Conservation (phyloP, 2,113 vertebrate genomes). For the Corythoichthys haematopterus region DNA sequence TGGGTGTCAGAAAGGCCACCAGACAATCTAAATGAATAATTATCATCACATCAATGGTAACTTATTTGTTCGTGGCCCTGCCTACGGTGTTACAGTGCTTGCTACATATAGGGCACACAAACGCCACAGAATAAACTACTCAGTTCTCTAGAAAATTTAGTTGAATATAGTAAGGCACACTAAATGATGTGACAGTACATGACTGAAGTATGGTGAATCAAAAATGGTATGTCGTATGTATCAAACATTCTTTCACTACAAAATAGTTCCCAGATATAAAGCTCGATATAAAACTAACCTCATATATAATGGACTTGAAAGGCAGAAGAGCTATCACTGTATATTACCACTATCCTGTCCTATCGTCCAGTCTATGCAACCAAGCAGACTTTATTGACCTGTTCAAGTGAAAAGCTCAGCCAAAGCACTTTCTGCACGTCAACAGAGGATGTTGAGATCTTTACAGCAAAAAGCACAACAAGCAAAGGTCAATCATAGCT, state of each 20-base stretch:
- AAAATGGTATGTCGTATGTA: too few relatives aligned
- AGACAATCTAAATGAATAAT: not conserved
- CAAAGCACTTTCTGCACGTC: not conserved
- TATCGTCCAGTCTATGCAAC: not conserved
- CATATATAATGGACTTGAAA: too few relatives aligned
- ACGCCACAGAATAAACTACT: too few relatives aligned
- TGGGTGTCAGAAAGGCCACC: not conserved
- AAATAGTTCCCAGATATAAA: too few relatives aligned
- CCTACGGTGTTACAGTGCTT: too few relatives aligned
- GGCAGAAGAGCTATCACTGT: not conserved
- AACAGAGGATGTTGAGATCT: conserved; percentile 16
- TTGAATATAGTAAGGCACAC: too few relatives aligned
- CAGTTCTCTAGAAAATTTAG: too few relatives aligned
- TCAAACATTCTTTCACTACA: too few relatives aligned
- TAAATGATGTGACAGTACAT: too few relatives aligned
- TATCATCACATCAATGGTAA: not conserved
- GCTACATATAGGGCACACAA: too few relatives aligned
- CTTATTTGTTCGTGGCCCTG: not conserved
- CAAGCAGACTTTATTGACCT: not conserved
- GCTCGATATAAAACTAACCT: too few relatives aligned
- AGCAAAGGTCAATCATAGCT: conserved; percentile 21
- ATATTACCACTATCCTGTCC: not conserved
- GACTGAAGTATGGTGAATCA: too few relatives aligned
- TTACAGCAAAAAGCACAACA: conserved; percentile 4
- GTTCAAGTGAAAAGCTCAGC: not conserved